phyloP scores from a whole-genome alignment of 2,888 invertebrate genomes.

The Oscheius onirici region DNA sequence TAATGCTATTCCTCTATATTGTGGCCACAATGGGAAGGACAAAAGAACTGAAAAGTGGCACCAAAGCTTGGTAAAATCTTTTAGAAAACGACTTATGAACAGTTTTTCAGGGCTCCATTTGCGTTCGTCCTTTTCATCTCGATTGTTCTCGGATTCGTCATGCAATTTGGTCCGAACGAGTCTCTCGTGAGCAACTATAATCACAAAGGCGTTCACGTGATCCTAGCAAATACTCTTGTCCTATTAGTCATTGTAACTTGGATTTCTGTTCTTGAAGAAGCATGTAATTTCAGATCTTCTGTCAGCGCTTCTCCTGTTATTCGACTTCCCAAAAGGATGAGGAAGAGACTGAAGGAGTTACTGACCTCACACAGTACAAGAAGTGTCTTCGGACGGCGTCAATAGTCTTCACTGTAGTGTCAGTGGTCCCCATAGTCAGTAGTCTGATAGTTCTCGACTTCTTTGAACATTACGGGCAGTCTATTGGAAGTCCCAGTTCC shows the following conservation, averaged over 20 bases:
- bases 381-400: not conserved
- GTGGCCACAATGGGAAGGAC: not conserved
- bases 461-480: not conserved
- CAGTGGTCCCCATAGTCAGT: not conserved
- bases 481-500: not conserved
- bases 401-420: not conserved
- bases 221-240: not conserved
- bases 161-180: not conserved
- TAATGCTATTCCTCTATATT: conserved; percentile 7
- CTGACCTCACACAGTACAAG: not conserved
- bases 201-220: not conserved
- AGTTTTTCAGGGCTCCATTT: conserved; percentile 3
- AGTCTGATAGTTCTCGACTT: not conserved
- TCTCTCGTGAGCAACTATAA: not conserved
- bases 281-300: conserved; percentile 7
- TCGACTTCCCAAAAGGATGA: conserved; percentile 2
- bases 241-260: not conserved
- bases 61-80: conserved; percentile 4
- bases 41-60: not conserved
- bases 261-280: not conserved
- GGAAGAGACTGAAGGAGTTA: conserved; percentile 2
- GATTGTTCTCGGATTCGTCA: not conserved
- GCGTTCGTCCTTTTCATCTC: not conserved
- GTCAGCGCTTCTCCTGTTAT: conserved; percentile 11
- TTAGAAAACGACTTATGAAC: not conserved